A percentile compares a stretch with the other conserved stretches of the same genome.
Conservation (phyloP, 2,797 vertebrate species). For the Xiphorhynchus erythropygius region DNA sequence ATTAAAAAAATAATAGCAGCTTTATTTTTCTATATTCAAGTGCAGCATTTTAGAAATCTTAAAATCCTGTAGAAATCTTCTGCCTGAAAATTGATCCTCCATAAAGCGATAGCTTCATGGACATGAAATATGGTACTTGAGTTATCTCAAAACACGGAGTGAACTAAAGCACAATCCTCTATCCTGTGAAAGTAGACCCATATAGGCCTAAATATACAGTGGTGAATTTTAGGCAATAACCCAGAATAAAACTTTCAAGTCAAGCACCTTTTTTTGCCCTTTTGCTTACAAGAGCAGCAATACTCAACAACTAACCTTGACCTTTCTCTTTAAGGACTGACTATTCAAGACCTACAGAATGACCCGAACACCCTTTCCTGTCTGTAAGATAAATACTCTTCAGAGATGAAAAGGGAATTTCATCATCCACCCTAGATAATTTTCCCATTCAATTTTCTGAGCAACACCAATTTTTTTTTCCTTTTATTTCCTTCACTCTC, state of each 20-base stretch:
- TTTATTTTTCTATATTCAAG: background rate
- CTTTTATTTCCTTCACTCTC: background rate
- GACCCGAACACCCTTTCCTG: background rate
- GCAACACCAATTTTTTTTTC: background rate
- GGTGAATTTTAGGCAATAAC: background rate
- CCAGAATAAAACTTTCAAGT: background rate
- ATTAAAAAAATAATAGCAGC: background rate
- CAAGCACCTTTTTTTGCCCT: background rate
- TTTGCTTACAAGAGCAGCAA: background rate
- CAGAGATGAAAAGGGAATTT: background rate
- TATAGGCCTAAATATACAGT: background rate
- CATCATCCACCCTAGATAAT: background rate
- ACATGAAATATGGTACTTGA: background rate
- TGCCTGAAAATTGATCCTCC: background rate
- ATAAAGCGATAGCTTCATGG: background rate
- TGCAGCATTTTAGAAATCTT: background rate
- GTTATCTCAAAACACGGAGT: background rate
- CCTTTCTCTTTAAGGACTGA: background rate
- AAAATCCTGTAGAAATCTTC: background rate
- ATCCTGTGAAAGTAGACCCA: background rate
- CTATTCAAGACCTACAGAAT: background rate
- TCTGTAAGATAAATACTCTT: background rate
- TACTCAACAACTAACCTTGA: background rate
- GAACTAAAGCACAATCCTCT: background rate
- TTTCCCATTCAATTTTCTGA: background rate